phyloP scores from a whole-genome alignment of 1,140 invertebrate species.

The Ceratina australensis region DNA sequence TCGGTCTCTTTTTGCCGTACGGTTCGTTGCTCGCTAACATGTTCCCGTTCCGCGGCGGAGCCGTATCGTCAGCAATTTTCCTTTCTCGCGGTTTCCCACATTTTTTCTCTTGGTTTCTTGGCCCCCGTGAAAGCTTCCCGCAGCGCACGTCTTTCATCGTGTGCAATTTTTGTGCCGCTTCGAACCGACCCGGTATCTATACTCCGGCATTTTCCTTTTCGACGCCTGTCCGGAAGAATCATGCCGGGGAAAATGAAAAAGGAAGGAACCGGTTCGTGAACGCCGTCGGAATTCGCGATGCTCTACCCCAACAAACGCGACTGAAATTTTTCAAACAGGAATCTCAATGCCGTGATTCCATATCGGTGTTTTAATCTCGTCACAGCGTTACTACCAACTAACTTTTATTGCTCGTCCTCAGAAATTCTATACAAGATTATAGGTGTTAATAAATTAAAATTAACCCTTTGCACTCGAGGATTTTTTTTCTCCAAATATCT shows the following conservation, averaged over 20 bases:
- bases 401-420: no score
- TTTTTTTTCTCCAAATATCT: no score
- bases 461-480: no score
- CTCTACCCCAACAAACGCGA: neutral
- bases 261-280: neutral
- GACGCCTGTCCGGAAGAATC: constrained; percentile 4
- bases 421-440: no score
- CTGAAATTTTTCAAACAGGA: no score
- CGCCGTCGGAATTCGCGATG: constrained; percentile 1
- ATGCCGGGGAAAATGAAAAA: constrained; percentile 14
- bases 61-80: constrained; percentile 28
- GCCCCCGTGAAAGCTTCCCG: neutral
- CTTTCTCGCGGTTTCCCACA: neutral
- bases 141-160: neutral
- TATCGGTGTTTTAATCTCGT: neutral
- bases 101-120: constrained; percentile 1
- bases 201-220: constrained; percentile 15
- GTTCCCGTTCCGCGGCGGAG: constrained; percentile 3
- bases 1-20: neutral
- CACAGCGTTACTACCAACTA: no score
- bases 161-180: constrained; percentile 31
- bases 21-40: neutral
- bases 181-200: neutral
- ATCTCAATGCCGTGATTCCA: neutral
- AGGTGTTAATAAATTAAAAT: no score